Base-by-base conservation (phyloP, 2,797 vertebrate genomes). In the Lutjanus argentimaculatus region DNA sequence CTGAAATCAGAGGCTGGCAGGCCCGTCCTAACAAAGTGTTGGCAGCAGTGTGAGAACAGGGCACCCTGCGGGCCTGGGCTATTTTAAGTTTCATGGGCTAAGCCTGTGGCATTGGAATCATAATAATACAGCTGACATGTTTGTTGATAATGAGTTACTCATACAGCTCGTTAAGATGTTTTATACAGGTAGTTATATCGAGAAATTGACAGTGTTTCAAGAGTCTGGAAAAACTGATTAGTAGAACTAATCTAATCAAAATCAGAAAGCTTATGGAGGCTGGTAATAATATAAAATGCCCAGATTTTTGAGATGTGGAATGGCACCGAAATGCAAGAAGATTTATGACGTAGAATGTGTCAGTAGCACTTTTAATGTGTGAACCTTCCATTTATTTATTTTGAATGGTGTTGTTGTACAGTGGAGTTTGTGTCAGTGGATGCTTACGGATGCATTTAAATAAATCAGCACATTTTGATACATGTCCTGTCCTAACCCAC, bases 1-100 rank as follows among this genome's bases (percentile, higher is more conserved):
- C 79, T 88, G 83, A 91, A 89, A 90, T 89, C 82, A 87, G 85
- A 86, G 80, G 75, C 83, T 85, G 86, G 86, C 85, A 82, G 86
- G 45, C 63, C 70, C 53, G 36, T 70, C 75, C 77, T 75, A 87
- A 83, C 85, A 89, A 88, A 90, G 86, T 69, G 82, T 84, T 87
- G 88, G 87, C 86, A 88, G 85, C 13, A 65, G 56, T 69, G 80
- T 84, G 87, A 86, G 84, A 84, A 79, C 55, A 15, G 86, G 84
- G 84, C 89, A 58, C 75, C 84, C 88, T 64, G 66, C 21, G 67
- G 81, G 75, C 72, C 53, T 21, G 61, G 58, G 75, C 84, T 93
- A 90, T 95, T 95, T 91, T 86, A 90, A 89, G 87, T 83, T 85
- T 73, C 67, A 79, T 72, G 45, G 81, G 51, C 79, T 85, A 68